Conservation (phyloP, 2,797 vertebrate genomes). For the Rhadinocentrus ornatus region DNA sequence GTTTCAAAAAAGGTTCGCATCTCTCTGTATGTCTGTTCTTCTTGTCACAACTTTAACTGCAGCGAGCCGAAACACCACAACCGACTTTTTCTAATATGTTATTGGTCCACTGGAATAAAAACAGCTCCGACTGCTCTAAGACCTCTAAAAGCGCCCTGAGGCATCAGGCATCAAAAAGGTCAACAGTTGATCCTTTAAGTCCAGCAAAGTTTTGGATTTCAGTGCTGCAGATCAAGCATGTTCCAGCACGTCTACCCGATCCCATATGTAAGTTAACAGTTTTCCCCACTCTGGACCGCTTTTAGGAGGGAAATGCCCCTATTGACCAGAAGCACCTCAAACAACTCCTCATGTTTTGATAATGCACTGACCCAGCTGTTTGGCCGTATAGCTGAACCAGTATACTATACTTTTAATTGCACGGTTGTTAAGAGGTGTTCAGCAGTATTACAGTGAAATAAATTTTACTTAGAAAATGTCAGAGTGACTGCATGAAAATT, state of each 20-base stretch:
- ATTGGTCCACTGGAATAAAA: neutral
- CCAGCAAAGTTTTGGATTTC: neutral
- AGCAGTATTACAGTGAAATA: neutral
- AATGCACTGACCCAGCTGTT: neutral
- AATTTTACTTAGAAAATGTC: neutral
- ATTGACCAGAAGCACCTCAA: neutral
- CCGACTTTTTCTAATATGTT: neutral
- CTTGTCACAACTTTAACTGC: neutral
- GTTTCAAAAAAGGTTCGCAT: slow-evolving; percentile 27
- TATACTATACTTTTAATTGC: neutral
- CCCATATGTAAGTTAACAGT: neutral
- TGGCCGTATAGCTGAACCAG: neutral
- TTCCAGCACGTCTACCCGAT: neutral
- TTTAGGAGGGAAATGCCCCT: neutral
- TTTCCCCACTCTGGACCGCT: neutral
- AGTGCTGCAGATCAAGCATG: slow-evolving; percentile 4
- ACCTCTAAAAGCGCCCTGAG: neutral
- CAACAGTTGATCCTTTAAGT: neutral
- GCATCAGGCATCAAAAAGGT: neutral
- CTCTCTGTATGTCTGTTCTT: neutral
- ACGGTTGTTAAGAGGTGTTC: neutral
- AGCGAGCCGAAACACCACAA: too few species aligned
- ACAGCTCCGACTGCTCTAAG: neutral
- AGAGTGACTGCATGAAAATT: neutral
- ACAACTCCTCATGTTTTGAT: neutral